Percentiles rank a stretch among this genome's conserved stretches.
phyloP scores from a whole-genome alignment of 2,797 vertebrate genomes.

The Artibeus jamaicensis region DNA sequence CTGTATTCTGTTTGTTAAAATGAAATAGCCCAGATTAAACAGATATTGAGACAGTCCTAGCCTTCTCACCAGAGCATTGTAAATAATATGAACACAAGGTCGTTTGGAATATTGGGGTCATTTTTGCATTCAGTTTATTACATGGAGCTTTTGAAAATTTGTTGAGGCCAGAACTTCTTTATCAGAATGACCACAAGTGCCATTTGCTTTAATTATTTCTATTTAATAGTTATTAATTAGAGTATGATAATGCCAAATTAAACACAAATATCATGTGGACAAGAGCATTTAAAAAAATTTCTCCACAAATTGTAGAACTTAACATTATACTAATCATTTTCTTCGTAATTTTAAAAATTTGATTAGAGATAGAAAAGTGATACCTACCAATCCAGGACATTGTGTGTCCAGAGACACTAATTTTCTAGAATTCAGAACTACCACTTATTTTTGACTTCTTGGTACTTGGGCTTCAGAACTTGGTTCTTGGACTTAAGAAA shows the following conservation, averaged over 20 bases:
- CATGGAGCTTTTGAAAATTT: background rate
- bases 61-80: background rate
- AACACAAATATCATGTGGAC: background rate
- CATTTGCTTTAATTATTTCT: background rate
- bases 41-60: background rate
- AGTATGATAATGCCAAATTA: background rate
- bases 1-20: background rate
- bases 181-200: background rate
- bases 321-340: background rate
- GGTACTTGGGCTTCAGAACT: background rate
- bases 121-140: background rate
- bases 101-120: background rate
- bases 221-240: background rate
- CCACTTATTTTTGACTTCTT: background rate
- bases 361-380: background rate
- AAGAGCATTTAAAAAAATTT: background rate
- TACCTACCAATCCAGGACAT: background rate
- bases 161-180: background rate
- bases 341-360: background rate
- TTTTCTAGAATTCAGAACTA: background rate
- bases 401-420: background rate
- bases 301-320: background rate
- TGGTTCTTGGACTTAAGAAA: background rate
- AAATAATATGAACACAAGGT: background rate
- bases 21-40: background rate